Conservation (phyloP, 1,140 invertebrate species). For the Amphibalanus amphitrite region DNA sequence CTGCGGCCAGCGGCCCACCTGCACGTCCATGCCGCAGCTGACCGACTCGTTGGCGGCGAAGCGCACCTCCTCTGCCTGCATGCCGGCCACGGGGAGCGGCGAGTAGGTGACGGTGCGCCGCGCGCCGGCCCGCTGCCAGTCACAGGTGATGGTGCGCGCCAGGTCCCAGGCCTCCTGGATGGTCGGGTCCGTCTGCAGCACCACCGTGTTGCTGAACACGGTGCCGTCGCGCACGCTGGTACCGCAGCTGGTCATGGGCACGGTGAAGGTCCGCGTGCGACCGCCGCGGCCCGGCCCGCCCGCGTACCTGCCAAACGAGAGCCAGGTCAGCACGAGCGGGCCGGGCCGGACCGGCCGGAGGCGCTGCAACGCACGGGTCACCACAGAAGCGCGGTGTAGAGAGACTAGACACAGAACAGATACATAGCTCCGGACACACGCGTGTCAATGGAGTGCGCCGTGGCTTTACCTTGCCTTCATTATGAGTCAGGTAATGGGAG, state of each 20-base stretch:
- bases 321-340: too few species aligned
- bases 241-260: too few species aligned
- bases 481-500: too few species aligned
- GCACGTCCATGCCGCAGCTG: conserved; percentile 60
- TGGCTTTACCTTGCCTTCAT: too few species aligned
- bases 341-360: neutral
- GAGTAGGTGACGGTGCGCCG: conserved; percentile 42
- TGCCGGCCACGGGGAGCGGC: conserved; percentile 50
- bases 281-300: too few species aligned
- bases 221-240: neutral
- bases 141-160: conserved; percentile 41
- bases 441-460: too few species aligned
- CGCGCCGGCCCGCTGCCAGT: conserved; percentile 16
- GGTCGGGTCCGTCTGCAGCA: conserved; percentile 17
- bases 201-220: conserved; percentile 16
- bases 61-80: conserved; percentile 47
- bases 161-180: conserved; percentile 35
- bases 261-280: too few species aligned
- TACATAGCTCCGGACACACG: too few species aligned
- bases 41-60: conserved; percentile 39
- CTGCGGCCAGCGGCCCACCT: conserved; percentile 53
- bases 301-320: too few species aligned
- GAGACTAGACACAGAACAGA: too few species aligned
- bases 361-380: too few species aligned
- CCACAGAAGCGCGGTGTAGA: too few species aligned